Evolutionary conservation across 1,140 invertebrate species (phyloP), one percentile per base, ranked within the genome.

Genomic region (Drosophila tani): DNA sequence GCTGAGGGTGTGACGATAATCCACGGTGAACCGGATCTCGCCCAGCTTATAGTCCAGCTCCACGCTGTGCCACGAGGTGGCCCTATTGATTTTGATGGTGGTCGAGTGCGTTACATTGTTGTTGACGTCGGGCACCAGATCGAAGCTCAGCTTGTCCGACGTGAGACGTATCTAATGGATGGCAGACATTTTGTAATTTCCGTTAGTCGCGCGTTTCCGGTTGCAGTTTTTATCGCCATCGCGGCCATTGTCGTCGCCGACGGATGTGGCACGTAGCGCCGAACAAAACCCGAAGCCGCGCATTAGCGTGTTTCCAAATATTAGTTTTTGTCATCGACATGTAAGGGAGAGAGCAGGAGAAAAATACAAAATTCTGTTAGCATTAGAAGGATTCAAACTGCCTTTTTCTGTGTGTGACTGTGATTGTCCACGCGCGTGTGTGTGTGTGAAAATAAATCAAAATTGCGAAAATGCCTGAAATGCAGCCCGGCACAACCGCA

Each of bases 71-170:
- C 96, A 96, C 47, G 95, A 96, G 46, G 95, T 95, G 71, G 95
- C 95, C 19, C 95, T 95, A 68, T 95, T 95, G 62, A 96, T 96
- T 92, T 97, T 97, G 5, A 97, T 96, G 5, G 95, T 95, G n/a
- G 96, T 95, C 5, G 96, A 93, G 69, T 96, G 95, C 0, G 96
- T 97, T 0, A 96, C 93, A 78, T 97, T 97, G 75, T 96, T 96
- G 32, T 94, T 94, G 5, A 95, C 92, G 68, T 96, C 95, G 60
- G 96, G 95, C 19, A 96, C 94, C 27, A 97, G 92, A 92, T 97
- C 96, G 88, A 98, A 97, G 80, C 96, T 94, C 41, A 98, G 95
- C 93, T 97, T 96, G 84, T 97, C 96, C 88, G 97, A 96, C 0
- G 96, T 95, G 78, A 96, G 94, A 47, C 96, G 94, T 32, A 97